Base-by-base conservation (phyloP, 64 coral and sea anemone species). In the Pocillopora damicornis region DNA sequence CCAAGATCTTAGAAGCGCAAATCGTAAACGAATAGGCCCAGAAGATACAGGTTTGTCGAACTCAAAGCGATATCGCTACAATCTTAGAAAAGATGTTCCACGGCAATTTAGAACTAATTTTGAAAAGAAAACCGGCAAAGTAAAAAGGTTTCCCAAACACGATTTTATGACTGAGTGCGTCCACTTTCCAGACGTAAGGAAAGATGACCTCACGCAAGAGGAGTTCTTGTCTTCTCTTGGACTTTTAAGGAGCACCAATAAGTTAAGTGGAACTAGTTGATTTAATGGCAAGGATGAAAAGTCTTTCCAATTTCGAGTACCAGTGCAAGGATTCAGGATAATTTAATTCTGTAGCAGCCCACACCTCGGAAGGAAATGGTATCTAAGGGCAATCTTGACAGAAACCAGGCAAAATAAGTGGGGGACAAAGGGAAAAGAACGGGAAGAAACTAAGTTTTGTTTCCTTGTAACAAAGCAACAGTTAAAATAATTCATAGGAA, bases 221-320 rank as follows among this genome's bases (percentile, higher is more conserved):
- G 77, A 79, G 59, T 79, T 79, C 23, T 58, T 79, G 57, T 79
- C 77, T 59, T 57, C 60, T 60, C 23, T 79, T 60, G 23, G 77
- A 60, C 77, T 79, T 79, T 51, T 79, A 30, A 79, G 77, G 25
- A 59, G 22, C 14, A 60, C 77, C 0, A 57, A 2, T 17, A 17
- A 1, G 67, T 16, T 18, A 67, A 67, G 16, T 67, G 14, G 67
- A 71, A 23, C 22, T n/a, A 23, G n/a, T 30, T 8, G 22, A n/a
- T n/a, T n/a, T 8, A 71, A 25, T 16, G 22, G 64, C 64, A 20
- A n/a, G 64, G 16, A 67, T 67, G 64, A 14, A 51, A 51, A 51
- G 3, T 51, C 42, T 51, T 51, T 51, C 42, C 42, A 51, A 7
- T 51, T 7, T 51, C 42, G 42, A 51, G 42, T 51, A 51, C 42